Percentiles rank a stretch among this genome's conserved stretches.
These are phyloP conservation scores for Eilema caniola DNA, from an alignment of 2,888 invertebrate genomes.

Conservation along the genomic window DNA sequence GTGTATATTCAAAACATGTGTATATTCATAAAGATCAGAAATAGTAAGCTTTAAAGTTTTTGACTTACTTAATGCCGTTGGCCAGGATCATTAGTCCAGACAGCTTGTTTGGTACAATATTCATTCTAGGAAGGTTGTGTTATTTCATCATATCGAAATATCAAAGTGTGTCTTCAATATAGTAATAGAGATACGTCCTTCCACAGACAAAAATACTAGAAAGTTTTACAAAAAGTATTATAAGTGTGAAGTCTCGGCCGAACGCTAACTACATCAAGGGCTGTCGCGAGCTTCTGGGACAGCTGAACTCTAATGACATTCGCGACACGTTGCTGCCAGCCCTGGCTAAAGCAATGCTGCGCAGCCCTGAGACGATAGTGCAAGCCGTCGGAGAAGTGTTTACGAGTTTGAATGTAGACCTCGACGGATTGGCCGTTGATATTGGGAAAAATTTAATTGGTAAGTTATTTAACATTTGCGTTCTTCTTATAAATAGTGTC, in stretches of 20 bases:
- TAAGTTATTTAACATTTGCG: conserved; percentile 54
- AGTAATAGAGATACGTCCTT: conserved; percentile 24
- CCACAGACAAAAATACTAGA: conserved; percentile 88
- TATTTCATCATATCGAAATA: too few species aligned
- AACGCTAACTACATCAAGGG: conserved; percentile 89
- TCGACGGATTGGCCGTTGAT: conserved; percentile 92
- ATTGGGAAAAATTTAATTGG: conserved; percentile 94
- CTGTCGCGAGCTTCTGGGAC: conserved; percentile 89
- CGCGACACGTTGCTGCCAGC: conserved; percentile 92
- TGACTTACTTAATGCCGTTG: too few species aligned
- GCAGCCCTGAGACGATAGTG: conserved; percentile 97
- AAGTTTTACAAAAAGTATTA: conserved; percentile 91
- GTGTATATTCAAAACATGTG: too few species aligned
- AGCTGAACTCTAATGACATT: conserved; percentile 90
- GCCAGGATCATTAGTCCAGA: too few species aligned
- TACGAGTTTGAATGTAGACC: conserved; percentile 90
- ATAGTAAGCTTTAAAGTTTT: too few species aligned
- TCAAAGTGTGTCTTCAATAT: too few species aligned
- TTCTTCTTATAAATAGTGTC: not conserved
- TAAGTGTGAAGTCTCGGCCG: conserved; percentile 92
- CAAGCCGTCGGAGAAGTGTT: conserved; percentile 93
- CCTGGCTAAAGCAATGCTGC: conserved; percentile 95
- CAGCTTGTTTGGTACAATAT: too few species aligned
- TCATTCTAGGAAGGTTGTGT: too few species aligned
- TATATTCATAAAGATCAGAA: too few species aligned